These are phyloP conservation scores for Agrochola lychnidis DNA, from an alignment of 2,888 invertebrate genomes.

Conservation along the genomic window DNA sequence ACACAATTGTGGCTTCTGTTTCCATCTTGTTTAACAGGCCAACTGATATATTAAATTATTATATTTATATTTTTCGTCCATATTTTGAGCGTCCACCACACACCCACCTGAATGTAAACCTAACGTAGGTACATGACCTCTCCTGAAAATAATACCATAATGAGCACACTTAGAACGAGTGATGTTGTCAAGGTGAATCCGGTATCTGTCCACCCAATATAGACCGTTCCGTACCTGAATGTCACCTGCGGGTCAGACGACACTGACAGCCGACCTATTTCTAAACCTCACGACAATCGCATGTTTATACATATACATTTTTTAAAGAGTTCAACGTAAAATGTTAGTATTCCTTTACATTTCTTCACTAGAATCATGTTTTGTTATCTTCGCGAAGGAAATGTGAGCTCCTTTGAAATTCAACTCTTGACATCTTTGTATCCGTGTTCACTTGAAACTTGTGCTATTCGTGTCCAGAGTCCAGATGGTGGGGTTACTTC, in stretches of 20 bases:
- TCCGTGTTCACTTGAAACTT: conserved; percentile 74
- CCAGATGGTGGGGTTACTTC: conserved; percentile 65
- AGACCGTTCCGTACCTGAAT: conserved; percentile 38
- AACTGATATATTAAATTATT: conserved; percentile 2
- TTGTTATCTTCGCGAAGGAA: conserved; percentile 57
- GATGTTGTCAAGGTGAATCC: conserved; percentile 22
- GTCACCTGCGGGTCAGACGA: conserved; percentile 32
- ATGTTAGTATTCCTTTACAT: conserved; percentile 33
- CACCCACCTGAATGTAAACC: background rate
- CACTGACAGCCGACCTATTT: conserved; percentile 40
- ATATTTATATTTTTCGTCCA: conserved; percentile 13
- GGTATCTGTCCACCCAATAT: conserved; percentile 2
- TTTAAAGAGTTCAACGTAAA: conserved; percentile 12
- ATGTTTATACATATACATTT: conserved; percentile 9
- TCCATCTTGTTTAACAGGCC: conserved; percentile 20
- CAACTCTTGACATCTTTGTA: conserved; percentile 73
- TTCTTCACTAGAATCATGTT: conserved; percentile 49
- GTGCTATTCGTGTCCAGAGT: conserved; percentile 71
- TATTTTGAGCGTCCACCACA: background rate
- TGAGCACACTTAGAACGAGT: conserved; percentile 22
- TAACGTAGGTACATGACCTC: background rate
- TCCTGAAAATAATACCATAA: conserved; percentile 29
- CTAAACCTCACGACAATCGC: conserved; percentile 12
- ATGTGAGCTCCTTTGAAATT: conserved; percentile 72
- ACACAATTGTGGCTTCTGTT: conserved; percentile 37